A percentile compares a stretch with the other conserved stretches of the same genome.
Conservation (phyloP, 2,888 invertebrate species). For the Synergus laeviventris region DNA sequence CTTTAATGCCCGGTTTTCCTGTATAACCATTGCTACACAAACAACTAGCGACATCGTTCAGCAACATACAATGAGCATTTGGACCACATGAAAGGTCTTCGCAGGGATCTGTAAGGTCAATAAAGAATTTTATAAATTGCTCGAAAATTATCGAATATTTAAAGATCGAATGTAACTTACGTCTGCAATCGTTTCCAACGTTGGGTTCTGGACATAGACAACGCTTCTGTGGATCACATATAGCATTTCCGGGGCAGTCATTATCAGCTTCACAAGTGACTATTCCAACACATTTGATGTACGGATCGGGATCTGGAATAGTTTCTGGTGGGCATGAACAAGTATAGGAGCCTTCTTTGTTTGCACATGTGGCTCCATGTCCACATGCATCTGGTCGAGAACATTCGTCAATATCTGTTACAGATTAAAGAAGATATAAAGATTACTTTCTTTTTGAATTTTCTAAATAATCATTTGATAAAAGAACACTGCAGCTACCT, state of each 20-base stretch:
- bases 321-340: slow-evolving; percentile 91
- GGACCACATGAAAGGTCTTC: slow-evolving; percentile 90
- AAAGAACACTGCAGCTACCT: slow-evolving; percentile 67
- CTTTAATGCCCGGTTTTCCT: slow-evolving; percentile 80
- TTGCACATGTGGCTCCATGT: slow-evolving; percentile 87
- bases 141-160: not conserved
- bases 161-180: slow-evolving; percentile 78
- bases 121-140: not conserved
- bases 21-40: slow-evolving; percentile 89
- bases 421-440: not conserved
- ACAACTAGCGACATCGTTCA: slow-evolving; percentile 89
- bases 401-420: slow-evolving; percentile 89
- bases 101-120: slow-evolving; percentile 86
- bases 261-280: slow-evolving; percentile 85
- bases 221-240: slow-evolving; percentile 86
- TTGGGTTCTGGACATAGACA: slow-evolving; percentile 95
- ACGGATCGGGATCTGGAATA: slow-evolving; percentile 89
- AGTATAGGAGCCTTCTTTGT: slow-evolving; percentile 85
- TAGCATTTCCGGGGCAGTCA: slow-evolving; percentile 93
- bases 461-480: not conserved
- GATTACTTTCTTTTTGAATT: not conserved
- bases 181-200: slow-evolving; percentile 93
- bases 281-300: slow-evolving; percentile 88
- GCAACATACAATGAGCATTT: slow-evolving; percentile 92
- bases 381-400: slow-evolving; percentile 85